Evolutionary conservation across 1,140 invertebrate genomes (phyloP).

Genomic region (Leptinotarsa undecemlineata): DNA sequence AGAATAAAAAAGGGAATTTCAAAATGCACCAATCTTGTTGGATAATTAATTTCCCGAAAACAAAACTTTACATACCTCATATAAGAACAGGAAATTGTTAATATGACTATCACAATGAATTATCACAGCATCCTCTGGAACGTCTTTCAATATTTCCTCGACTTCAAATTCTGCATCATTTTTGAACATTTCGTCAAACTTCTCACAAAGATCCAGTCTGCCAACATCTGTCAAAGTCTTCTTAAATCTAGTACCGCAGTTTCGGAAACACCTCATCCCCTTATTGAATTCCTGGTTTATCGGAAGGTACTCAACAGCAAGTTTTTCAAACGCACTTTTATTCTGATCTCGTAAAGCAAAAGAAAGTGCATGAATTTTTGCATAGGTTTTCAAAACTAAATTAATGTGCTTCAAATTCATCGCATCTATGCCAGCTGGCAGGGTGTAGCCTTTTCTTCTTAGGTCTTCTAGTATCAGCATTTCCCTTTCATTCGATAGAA

Average conservation of each 20-base stretch:
- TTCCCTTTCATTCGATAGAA: slow-evolving; percentile 53
- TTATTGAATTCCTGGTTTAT: neutral
- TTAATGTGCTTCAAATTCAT: slow-evolving; percentile 56
- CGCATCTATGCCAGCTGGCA: slow-evolving; percentile 56
- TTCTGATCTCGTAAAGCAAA: slow-evolving; percentile 57
- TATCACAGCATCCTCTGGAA: slow-evolving; percentile 55
- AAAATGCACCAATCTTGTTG: no score
- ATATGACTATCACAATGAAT: slow-evolving; percentile 62
- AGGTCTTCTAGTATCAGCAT: slow-evolving; percentile 63
- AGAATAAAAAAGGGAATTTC: no score
- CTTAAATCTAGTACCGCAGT: neutral
- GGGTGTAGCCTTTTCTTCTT: slow-evolving; percentile 51
- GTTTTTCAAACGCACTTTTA: slow-evolving; percentile 34
- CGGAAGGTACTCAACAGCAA: neutral
- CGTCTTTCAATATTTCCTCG: neutral
- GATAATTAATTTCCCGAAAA: no score
- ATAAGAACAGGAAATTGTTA: slow-evolving; percentile 61
- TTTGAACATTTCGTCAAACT: neutral
- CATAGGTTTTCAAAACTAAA: slow-evolving; percentile 58
- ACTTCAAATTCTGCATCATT: neutral
- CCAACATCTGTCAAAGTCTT: neutral
- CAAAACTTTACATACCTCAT: slow-evolving; percentile 40
- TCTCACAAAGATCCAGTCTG: neutral
- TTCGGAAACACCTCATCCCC: neutral
- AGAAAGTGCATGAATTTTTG: slow-evolving; percentile 61